Evolutionary conservation across 2,113 vertebrate genomes (phyloP), one percentile per base, ranked within the genome.

Genomic region (Apteryx mantelli): DNA sequence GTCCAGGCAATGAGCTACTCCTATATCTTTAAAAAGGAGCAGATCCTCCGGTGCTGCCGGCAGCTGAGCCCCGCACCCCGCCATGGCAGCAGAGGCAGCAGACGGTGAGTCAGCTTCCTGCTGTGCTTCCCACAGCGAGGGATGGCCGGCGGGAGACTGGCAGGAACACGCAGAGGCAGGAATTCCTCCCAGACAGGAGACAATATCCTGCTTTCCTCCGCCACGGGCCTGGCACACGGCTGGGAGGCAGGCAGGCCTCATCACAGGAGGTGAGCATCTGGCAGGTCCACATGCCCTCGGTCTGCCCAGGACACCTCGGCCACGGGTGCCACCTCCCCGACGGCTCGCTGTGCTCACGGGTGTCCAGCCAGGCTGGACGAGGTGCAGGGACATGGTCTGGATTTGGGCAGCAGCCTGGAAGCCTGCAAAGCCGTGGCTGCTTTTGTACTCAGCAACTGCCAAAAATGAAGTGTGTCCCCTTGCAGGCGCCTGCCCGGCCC

Each of bases 101-200:
- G 89, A 82, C 91, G 66, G 88, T 94, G 96, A 96, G 82, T 97
- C 96, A 97, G 95, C 91, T 97, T 97, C 97, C 96, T 94, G 95
- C 94, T 89, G 90, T 79, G 84, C 68, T 92, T 88, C 84, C 61
- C 91, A 91, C 63, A 55, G 55, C 0, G 14, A 91, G 83, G 65
- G 77, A 86, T 93, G 84, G 91, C 76, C 64, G 53, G 26, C 15
- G 19, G 63, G 93, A 86, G 83, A 89, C 86, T 94, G 82, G 63
- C 83, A 92, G 91, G 92, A 95, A 92, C 93, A 86, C 87, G 91
- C 79, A 4, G 3, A 64, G 71, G 90, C 92, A 96, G 95, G 95
- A 96, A 96, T 95, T 97, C 85, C 79, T 96, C 80, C 85, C 90
- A 95, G 96, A 93, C 48, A 82, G 48, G 93, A 97, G 95, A 92